Conservation (phyloP, 1,140 invertebrate genomes). For the Cydia splendana region DNA sequence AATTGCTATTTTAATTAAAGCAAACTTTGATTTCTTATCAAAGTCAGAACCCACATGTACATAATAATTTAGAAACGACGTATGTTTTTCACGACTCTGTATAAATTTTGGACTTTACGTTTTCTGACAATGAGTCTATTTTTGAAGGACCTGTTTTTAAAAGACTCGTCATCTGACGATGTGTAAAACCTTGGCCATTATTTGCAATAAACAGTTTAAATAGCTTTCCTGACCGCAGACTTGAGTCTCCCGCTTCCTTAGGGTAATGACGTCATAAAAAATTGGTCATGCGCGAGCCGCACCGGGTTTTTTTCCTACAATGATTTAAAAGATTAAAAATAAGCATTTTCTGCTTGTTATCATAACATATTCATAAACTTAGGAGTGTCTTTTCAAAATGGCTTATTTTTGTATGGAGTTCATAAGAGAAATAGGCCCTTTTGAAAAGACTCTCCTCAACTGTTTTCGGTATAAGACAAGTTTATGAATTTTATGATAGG, state of each 20-base stretch:
- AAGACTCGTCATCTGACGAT: neutral
- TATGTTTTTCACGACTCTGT: no score
- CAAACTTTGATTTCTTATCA: no score
- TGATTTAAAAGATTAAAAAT: neutral
- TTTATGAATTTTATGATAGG: no score
- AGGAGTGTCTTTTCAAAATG: no score
- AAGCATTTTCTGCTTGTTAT: neutral
- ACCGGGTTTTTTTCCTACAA: neutral
- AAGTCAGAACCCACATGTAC: no score
- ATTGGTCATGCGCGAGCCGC: conserved; percentile 42
- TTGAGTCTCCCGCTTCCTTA: conserved; percentile 63
- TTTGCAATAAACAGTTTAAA: conserved; percentile 57
- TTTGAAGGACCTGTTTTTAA: neutral
- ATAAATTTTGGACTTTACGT: neutral
- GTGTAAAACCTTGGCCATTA: conserved; percentile 38
- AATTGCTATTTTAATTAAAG: no score
- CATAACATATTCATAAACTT: no score
- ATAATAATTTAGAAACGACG: no score
- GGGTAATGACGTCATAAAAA: conserved; percentile 75
- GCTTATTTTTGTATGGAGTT: no score
- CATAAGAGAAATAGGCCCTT: no score
- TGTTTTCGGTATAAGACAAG: no score
- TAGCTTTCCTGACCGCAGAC: conserved; percentile 58
- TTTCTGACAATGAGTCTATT: neutral
- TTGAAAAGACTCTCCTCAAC: no score